phyloP scores from a whole-genome alignment of 2,888 invertebrate species.

The Oeneis ivallda region DNA sequence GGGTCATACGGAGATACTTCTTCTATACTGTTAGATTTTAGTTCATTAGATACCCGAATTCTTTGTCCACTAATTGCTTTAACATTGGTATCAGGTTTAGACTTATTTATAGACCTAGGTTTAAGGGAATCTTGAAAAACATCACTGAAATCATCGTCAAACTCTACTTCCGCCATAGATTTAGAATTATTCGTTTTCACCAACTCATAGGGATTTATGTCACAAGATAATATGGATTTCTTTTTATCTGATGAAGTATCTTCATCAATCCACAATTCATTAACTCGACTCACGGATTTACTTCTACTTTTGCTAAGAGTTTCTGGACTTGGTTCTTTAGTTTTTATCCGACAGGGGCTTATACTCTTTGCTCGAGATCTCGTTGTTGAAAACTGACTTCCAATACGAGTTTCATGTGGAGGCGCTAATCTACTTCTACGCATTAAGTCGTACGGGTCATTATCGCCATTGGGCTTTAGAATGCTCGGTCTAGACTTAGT shows the following conservation, averaged over 20 bases:
- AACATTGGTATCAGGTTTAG: conserved; percentile 76
- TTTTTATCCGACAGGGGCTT: conserved; percentile 81
- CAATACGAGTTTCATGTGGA: conserved; percentile 80
- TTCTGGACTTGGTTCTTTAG: conserved; percentile 75
- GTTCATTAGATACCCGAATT: conserved; percentile 83
- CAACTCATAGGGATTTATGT: conserved; percentile 92
- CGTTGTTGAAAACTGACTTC: conserved; percentile 76
- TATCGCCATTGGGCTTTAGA: conserved; percentile 80
- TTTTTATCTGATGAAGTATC: conserved; percentile 65
- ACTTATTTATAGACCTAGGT: conserved; percentile 57
- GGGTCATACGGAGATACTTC: conserved; percentile 75
- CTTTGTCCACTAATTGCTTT: conserved; percentile 87
- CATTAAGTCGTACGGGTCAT: conserved; percentile 92
- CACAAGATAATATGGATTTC: conserved; percentile 90
- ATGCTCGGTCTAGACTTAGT: conserved; percentile 84
- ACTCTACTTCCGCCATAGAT: conserved; percentile 75
- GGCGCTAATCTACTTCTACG: conserved; percentile 87
- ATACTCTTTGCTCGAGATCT: conserved; percentile 80
- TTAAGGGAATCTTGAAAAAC: conserved; percentile 67
- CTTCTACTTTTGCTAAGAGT: conserved; percentile 68
- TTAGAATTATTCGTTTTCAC: conserved; percentile 82
- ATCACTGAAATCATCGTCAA: conserved; percentile 77
- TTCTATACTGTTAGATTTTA: conserved; percentile 61
- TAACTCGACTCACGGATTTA: conserved; percentile 75
- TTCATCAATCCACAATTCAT: conserved; percentile 75